Evolutionary conservation across 2,888 invertebrate genomes (phyloP).

Genomic region (Apamea sordens): DNA sequence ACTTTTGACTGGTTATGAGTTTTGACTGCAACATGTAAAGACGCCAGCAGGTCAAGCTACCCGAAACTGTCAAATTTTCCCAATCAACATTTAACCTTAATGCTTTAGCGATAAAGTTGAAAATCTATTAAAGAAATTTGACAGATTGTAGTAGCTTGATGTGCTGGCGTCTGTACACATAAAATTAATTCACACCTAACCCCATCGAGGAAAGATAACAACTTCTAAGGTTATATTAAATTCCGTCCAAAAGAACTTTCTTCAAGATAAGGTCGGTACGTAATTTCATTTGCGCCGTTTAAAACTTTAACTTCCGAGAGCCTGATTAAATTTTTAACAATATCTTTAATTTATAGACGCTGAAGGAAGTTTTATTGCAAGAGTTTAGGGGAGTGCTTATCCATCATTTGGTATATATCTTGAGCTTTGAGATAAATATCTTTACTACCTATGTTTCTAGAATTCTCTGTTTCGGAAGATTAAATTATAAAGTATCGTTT

Average conservation of each 20-base stretch:
- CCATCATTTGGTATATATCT: constrained; percentile 32
- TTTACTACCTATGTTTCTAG: background rate
- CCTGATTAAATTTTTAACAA: constrained; percentile 83
- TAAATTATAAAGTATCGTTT: constrained; percentile 10
- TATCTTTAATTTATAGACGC: constrained; percentile 78
- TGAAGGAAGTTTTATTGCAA: constrained; percentile 64
- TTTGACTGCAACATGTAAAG: constrained; percentile 2
- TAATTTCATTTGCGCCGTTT: constrained; percentile 85
- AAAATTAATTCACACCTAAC: constrained; percentile 81
- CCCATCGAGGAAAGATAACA: constrained; percentile 78
- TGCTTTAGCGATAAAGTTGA: too few relatives aligned
- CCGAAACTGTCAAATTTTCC: too few relatives aligned
- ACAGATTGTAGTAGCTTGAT: too few relatives aligned
- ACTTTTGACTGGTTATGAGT: too few relatives aligned
- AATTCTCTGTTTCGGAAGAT: background rate
- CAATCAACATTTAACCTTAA: too few relatives aligned
- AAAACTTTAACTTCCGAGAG: constrained; percentile 77
- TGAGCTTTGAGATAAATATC: constrained; percentile 11
- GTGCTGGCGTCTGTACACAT: too few relatives aligned
- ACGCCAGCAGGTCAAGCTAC: too few relatives aligned
- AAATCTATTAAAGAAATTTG: too few relatives aligned
- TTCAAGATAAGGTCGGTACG: constrained; percentile 78
- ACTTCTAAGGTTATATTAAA: constrained; percentile 83
- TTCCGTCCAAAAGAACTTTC: constrained; percentile 80
- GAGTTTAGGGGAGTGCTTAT: constrained; percentile 33